Evolutionary conservation across 2,113 vertebrate genomes (phyloP).

Genomic region (Naja naja): DNA sequence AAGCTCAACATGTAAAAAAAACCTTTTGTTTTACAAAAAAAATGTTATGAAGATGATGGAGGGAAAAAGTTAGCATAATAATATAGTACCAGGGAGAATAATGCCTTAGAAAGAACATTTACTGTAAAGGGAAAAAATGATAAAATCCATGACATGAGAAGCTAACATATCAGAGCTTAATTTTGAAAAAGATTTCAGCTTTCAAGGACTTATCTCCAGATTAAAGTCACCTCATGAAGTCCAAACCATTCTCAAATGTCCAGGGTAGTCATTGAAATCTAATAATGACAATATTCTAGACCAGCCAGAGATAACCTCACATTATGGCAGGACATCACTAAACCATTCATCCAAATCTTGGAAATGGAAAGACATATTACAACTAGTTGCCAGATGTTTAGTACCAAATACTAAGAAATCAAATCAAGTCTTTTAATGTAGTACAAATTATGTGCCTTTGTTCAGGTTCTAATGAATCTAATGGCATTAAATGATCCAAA

Average conservation of each 20-base stretch:
- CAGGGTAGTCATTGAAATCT: background rate
- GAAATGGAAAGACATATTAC: background rate
- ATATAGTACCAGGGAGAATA: slow-evolving; percentile 29
- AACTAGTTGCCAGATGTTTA: background rate
- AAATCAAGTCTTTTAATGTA: slow-evolving; percentile 10
- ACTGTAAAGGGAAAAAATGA: background rate
- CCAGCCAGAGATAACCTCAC: background rate
- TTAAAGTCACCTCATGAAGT: background rate
- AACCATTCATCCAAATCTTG: background rate
- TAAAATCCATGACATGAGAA: slow-evolving; percentile 20
- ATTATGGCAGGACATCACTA: background rate
- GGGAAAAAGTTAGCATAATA: background rate
- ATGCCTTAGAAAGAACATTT: background rate
- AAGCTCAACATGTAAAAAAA: slow-evolving; percentile 50
- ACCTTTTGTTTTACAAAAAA: slow-evolving; percentile 50
- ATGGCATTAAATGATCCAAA: background rate
- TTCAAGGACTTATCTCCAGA: background rate
- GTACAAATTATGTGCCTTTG: background rate
- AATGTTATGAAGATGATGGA: background rate
- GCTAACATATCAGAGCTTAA: slow-evolving; percentile 34
- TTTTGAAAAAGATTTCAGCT: slow-evolving; percentile 30
- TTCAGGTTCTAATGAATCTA: slow-evolving; percentile 25
- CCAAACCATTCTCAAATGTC: background rate
- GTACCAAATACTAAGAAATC: slow-evolving; percentile 22
- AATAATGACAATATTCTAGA: background rate